These are phyloP conservation scores for Macaca fascicularis DNA, from an alignment of 2,113 vertebrate genomes.

Conservation along the genomic window DNA sequence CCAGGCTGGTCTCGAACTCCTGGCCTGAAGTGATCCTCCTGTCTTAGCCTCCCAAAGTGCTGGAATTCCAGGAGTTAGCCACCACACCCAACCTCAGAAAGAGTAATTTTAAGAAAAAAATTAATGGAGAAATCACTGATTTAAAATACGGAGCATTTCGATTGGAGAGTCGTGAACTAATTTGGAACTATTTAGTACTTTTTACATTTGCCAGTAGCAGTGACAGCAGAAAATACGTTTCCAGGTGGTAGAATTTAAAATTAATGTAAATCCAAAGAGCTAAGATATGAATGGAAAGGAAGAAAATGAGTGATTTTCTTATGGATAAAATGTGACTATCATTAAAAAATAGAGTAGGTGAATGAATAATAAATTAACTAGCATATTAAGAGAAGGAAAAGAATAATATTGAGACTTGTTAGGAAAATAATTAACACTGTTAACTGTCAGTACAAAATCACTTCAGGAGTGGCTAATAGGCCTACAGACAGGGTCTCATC, in stretches of 20 bases:
- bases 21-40: too few relatives aligned
- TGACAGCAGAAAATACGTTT: constrained; percentile 9
- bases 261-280: constrained; percentile 26
- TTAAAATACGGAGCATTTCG: constrained; percentile 35
- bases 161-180: constrained; percentile 13
- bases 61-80: too few relatives aligned
- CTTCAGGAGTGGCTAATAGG: background rate
- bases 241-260: constrained; percentile 37
- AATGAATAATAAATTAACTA: constrained; percentile 29
- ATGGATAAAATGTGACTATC: constrained; percentile 33
- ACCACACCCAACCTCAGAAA: background rate
- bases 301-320: constrained; percentile 41
- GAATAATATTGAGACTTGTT: background rate
- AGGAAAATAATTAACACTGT: background rate
- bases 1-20: too few relatives aligned
- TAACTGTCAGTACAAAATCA: background rate
- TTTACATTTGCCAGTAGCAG: background rate
- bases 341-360: background rate
- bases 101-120: constrained; percentile 27
- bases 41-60: too few relatives aligned
- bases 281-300: background rate
- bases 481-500: background rate
- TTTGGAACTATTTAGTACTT: constrained; percentile 33
- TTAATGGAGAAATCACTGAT: constrained; percentile 3
- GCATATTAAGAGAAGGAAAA: constrained; percentile 21